Base-by-base conservation (phyloP, 1,140 invertebrate genomes). In the Anastrepha ludens region DNA sequence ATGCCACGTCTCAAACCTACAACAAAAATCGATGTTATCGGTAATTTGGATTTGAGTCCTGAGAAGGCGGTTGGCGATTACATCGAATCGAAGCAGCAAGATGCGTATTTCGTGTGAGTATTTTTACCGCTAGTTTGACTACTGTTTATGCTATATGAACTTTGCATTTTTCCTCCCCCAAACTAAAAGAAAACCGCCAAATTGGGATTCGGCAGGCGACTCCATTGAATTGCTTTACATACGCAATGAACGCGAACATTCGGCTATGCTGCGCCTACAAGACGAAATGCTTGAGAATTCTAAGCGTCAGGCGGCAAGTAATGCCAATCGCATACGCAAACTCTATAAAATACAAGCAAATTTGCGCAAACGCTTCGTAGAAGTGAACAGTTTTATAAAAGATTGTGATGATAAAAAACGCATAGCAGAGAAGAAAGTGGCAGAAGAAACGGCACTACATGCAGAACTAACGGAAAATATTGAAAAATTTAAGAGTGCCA, bases 1-100 rank as follows among this genome's bases (percentile, higher is more conserved):
- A 93, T 93, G 93, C 92, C 92, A 29, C 92, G 92, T 13, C 90
- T 88, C 8, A 93, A 93, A 55, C 93, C 92, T 2, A 93, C 93
- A 55, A 90, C 88, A 1, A 91, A 88, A 70, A 55, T 93, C 20
- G 93, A 93, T 90, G 91, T 93, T 15, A 88, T 93, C 59, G 93
- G 93, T 2, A 91, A 90, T 67, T 88, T 93, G 88, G 93, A 93
- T 65, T 62, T 93, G 65, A 89, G 89, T 20, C 93, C 93, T 2
- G 92, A 93, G 87, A 89, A 92, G 41, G 92, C 91, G 5, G 91
- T 92, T 44, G 90, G 89, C 7, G 90, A 91, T 55, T 93, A 89
- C 39, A 44, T 93, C 0, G 81, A 89, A 78, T 93, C 92, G 0
- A 92, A 92, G 89, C 74, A 86, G 41, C 91, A 93, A 41, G 86